Percentiles rank a stretch among this genome's conserved stretches.
Conservation (phyloP, 2,797 vertebrate species). For the Rousettus madagascariensis region DNA sequence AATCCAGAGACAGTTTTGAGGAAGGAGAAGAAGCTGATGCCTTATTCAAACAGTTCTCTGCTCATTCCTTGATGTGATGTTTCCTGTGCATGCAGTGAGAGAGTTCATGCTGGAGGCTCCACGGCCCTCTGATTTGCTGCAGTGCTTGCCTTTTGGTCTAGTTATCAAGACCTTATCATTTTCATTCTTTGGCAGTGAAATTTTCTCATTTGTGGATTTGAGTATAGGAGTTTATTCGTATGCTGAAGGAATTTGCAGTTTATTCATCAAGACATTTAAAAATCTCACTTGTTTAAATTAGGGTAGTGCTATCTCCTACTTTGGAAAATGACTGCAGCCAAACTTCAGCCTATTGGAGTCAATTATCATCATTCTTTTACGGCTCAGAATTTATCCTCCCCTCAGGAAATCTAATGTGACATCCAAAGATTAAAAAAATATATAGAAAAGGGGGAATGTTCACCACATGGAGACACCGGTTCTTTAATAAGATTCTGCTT, state of each 20-base stretch:
- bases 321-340: slow-evolving; percentile 73
- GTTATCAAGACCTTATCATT: slow-evolving; percentile 42
- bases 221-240: slow-evolving; percentile 47
- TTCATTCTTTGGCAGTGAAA: slow-evolving; percentile 31
- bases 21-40: neutral
- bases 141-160: neutral
- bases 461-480: neutral
- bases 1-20: neutral
- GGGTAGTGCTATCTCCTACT: slow-evolving; percentile 54
- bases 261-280: slow-evolving; percentile 67
- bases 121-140: neutral
- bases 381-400: slow-evolving; percentile 64
- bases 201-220: slow-evolving; percentile 58
- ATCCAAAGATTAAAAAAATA: neutral
- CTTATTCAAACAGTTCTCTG: neutral
- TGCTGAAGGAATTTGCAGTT: slow-evolving; percentile 58
- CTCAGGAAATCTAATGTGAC: slow-evolving; percentile 55
- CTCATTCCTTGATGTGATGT: neutral
- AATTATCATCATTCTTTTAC: slow-evolving; percentile 63
- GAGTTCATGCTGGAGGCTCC: neutral
- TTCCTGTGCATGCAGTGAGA: neutral
- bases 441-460: neutral
- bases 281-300: slow-evolving; percentile 64
- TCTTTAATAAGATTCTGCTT: slow-evolving; percentile 37
- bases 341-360: slow-evolving; percentile 73